Evolutionary conservation across 2,797 vertebrate genomes (phyloP).

Genomic region (Dipus sagitta): DNA sequence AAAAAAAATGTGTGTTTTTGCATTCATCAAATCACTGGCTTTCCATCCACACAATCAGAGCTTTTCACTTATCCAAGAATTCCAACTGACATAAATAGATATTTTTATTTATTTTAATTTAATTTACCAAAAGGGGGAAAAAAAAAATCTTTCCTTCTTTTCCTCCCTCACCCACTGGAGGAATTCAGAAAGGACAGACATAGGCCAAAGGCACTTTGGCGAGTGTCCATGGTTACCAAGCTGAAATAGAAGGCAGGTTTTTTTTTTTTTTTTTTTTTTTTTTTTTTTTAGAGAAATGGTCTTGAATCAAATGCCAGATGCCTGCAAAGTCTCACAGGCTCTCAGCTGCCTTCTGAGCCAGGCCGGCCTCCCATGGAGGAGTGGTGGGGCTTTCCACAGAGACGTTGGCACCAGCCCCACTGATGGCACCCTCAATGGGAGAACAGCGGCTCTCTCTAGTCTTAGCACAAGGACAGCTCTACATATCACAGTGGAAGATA

Average conservation of each 20-base stretch:
- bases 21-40: conserved; percentile 82
- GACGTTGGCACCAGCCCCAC: not conserved
- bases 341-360: conserved; percentile 73
- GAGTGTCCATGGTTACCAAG: conserved; percentile 70
- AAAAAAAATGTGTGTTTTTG: conserved; percentile 72
- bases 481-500: not conserved
- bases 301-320: conserved; percentile 72
- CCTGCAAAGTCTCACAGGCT: conserved; percentile 72
- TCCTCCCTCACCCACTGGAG: conserved; percentile 47
- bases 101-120: conserved; percentile 69
- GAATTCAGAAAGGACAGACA: conserved; percentile 41
- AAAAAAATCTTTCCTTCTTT: not conserved
- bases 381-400: conserved; percentile 70
- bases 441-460: conserved; percentile 75
- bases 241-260: conserved; percentile 78
- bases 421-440: conserved; percentile 68
- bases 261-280: conserved; percentile 64
- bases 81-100: conserved; percentile 68
- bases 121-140: conserved; percentile 62
- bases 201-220: conserved; percentile 78
- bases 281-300: conserved; percentile 78
- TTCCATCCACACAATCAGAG: conserved; percentile 78
- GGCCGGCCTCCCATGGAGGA: conserved; percentile 75
- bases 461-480: conserved; percentile 55
- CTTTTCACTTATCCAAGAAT: conserved; percentile 78